A percentile compares a stretch with the other conserved stretches of the same genome.
Evolutionary conservation across 2,888 invertebrate genomes (phyloP).

Genomic region (Pollenia labialis): DNA sequence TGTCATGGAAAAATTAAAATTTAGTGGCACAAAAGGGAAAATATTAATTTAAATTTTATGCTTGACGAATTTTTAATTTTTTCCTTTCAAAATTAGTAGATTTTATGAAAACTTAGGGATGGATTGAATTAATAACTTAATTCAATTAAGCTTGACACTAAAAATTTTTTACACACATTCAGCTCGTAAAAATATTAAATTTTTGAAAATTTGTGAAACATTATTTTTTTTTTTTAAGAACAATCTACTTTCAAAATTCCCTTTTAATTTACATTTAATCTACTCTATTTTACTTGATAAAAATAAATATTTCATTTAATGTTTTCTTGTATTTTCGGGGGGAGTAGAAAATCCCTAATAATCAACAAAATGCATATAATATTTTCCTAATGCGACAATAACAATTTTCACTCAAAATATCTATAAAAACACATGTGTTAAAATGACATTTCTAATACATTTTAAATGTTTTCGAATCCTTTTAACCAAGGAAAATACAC

Average conservation of each 20-base stretch:
- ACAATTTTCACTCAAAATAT: slow-evolving; percentile 59
- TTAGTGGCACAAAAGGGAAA: neutral
- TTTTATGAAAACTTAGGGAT: slow-evolving; percentile 6
- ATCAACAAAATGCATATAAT: slow-evolving; percentile 52
- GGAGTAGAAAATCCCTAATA: slow-evolving; percentile 40
- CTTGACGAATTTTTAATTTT: slow-evolving; percentile 9
- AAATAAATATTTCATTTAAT: slow-evolving; percentile 35
- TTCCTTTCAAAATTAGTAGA: neutral
- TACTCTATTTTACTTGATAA: neutral
- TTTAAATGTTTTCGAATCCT: slow-evolving; percentile 71
- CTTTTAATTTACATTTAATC: slow-evolving; percentile 40
- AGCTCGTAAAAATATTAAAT: neutral
- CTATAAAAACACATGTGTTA: slow-evolving; percentile 64
- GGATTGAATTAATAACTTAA: slow-evolving; percentile 12
- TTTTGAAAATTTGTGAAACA: neutral
- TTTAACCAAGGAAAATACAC: slow-evolving; percentile 62
- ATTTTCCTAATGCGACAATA: slow-evolving; percentile 61
- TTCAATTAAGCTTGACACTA: neutral
- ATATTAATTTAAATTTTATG: slow-evolving; percentile 47
- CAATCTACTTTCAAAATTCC: neutral
- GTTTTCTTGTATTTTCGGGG: neutral
- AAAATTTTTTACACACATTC: neutral
- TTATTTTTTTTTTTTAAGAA: neutral
- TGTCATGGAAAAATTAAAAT: slow-evolving; percentile 74
- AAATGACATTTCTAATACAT: slow-evolving; percentile 71